Evolutionary conservation across 2,113 vertebrate species (phyloP), one percentile per base, ranked within the genome.

Genomic region (Holacanthus passer): DNA sequence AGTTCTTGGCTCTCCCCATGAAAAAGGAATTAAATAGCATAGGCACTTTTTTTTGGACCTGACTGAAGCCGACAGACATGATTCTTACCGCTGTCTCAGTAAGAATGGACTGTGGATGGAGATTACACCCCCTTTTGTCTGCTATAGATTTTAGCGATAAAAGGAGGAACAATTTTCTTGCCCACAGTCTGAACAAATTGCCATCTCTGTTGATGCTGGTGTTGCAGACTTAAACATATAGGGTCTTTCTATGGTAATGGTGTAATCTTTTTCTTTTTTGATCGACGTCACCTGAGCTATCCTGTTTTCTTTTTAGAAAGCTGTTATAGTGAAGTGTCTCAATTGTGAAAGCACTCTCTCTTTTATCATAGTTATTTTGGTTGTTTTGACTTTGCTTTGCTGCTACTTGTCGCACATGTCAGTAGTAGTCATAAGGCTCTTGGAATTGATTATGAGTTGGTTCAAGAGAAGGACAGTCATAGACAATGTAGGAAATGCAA

Each of bases 71-170:
- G 68, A 74, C 9, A 62, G 72, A 64, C 27, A 35, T 47, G 29
- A 68, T 66, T 53, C 41, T 82, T 20, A 17, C 16, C 56, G 74
- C 64, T 83, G 63, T 79, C 68, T 86, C 58, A 19, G 77, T 32
- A 9, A 63, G 27, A 82, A 81, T 79, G 41, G 58, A 63, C 41
- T 65, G 5, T 66, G 16, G 43, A 83, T 76, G 50, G 45, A 83
- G 65, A 85, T 84, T 62, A 55, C 39, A 48, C 19, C 48, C 20
- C 7, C 16, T 84, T 81, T 65, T 78, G 45, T 67, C 72, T 66
- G 48, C 35, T 75, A 29, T 73, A 75, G 79, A 85, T 90, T 85
- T 70, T 50, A 60, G 16, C 0, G 43, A 80, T 87, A 29, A 56
- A 63, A 62, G 10, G 37, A 62, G 77, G 20, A 70, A 69, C 43